Conservation (phyloP, 2,888 invertebrate species). For the Caenorhabditis imperialis region DNA sequence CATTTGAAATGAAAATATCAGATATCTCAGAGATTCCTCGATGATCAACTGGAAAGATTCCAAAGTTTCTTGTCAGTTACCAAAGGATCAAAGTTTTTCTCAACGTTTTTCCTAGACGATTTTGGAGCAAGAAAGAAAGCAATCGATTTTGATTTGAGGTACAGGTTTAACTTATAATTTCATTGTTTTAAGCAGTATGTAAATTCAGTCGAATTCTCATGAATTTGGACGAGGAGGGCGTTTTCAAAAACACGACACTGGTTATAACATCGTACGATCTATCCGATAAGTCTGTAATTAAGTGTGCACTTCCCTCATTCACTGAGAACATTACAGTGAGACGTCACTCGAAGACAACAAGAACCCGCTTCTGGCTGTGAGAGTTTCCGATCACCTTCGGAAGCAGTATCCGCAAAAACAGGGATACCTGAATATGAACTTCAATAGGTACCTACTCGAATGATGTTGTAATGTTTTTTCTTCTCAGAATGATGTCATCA, state of each 20-base stretch:
- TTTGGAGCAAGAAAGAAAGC: conserved; percentile 12
- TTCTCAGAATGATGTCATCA: conserved; percentile 15
- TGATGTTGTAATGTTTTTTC: not conserved
- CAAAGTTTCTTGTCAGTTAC: conserved; percentile 14
- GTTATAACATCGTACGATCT: conserved; percentile 22
- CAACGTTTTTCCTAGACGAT: conserved; percentile 25
- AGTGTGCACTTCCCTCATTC: not conserved
- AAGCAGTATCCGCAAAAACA: conserved; percentile 2
- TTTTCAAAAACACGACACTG: conserved; percentile 27
- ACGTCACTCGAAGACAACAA: not conserved
- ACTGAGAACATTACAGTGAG: not conserved
- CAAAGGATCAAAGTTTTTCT: conserved; percentile 23
- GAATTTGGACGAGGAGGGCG: conserved; percentile 4
- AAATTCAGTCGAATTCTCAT: conserved; percentile 15
- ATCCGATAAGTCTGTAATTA: conserved; percentile 17
- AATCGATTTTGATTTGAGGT: conserved; percentile 34
- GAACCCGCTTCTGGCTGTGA: conserved; percentile 27
- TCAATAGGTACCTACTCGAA: conserved; percentile 10
- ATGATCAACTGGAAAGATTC: conserved; percentile 29
- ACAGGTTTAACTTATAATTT: too few relatives aligned
- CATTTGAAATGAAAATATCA: not conserved
- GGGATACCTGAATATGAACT: conserved; percentile 20
- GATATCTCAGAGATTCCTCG: conserved; percentile 15
- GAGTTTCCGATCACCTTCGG: conserved; percentile 16
- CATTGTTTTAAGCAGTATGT: too few relatives aligned